Base-by-base conservation (phyloP, 2,888 invertebrate species). In the Mallateleia sp. region DNA sequence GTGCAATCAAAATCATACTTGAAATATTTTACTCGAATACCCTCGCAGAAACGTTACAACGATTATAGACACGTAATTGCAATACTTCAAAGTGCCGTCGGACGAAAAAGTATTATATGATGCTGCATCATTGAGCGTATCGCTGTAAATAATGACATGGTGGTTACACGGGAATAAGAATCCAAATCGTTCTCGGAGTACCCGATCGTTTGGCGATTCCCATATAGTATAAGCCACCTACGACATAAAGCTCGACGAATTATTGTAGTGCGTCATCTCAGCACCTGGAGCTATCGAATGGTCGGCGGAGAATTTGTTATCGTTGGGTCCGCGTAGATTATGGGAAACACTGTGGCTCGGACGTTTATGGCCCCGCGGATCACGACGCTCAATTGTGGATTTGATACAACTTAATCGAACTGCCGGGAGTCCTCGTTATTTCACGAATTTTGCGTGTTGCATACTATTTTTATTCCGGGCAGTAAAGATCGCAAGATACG, bases 221-320 rank as follows among this genome's bases (percentile, higher is more conserved):
- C 91, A 91, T 93, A 93, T 92, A 92, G 89, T 92, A 93, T 92
- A 92, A 93, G 92, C 94, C 93, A 93, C 93, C 94, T 93, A 93
- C 94, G 91, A 91, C 93, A 94, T 93, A 93, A 93, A 93, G 91
- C 93, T 90, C 90, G 91, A 91, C 90, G 92, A 93, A 92, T 93
- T 94, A 93, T 93, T 91, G 92, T 91, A 90, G 91, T 90, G 91
- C 91, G 92, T 93, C 93, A 92, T 92, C 91, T 91, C 89, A 89
- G 91, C 93, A 93, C 93, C 93, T 93, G 93, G 91, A 87, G 71
- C 69, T 77, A 85, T 69, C 77, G 62, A 62, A 58, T 78, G 50
- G 58, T 72, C 64, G 79, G 56, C 58, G 64, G 66, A 62, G 52
- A 74, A 79, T 84, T 88, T 81, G 72, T 84, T 84, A 87, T 82